Conservation (phyloP, 1,140 invertebrate genomes). For the Cyphomyrmex costatus region DNA sequence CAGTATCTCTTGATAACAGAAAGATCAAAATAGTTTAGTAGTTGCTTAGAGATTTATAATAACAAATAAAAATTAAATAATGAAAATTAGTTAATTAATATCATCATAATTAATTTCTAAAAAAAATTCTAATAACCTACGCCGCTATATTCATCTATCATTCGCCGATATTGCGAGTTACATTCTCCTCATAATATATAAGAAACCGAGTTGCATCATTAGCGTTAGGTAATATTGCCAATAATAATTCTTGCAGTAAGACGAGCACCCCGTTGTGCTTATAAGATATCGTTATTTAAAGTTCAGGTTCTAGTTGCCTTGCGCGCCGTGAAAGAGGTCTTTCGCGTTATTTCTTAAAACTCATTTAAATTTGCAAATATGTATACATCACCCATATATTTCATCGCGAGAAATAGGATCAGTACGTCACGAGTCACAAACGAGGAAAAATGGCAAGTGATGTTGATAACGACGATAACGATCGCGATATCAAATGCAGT, state of each 20-base stretch:
- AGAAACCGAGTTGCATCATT: constrained; percentile 32
- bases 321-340: not conserved
- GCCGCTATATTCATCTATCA: not conserved
- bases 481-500: not conserved
- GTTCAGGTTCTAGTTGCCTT: not conserved
- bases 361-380: constrained; percentile 19
- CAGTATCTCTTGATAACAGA: not conserved
- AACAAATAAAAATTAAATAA: not conserved
- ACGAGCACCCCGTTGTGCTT: constrained; percentile 2
- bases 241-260: constrained; percentile 58
- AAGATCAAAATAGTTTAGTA: not conserved
- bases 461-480: constrained; percentile 26
- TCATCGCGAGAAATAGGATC: constrained; percentile 21
- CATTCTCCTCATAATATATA: not conserved
- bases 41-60: not conserved
- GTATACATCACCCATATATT: not conserved
- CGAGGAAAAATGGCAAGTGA: constrained; percentile 16
- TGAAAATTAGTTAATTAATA: not conserved
- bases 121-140: not conserved
- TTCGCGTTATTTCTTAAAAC: constrained; percentile 23
- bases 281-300: constrained; percentile 1
- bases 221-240: constrained; percentile 44
- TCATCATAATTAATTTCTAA: not conserved
- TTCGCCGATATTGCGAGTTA: constrained; percentile 13
- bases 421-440: constrained; percentile 12